Base-by-base conservation (phyloP, 92 coral and sea anemone species). In the Actinostola sp. region DNA sequence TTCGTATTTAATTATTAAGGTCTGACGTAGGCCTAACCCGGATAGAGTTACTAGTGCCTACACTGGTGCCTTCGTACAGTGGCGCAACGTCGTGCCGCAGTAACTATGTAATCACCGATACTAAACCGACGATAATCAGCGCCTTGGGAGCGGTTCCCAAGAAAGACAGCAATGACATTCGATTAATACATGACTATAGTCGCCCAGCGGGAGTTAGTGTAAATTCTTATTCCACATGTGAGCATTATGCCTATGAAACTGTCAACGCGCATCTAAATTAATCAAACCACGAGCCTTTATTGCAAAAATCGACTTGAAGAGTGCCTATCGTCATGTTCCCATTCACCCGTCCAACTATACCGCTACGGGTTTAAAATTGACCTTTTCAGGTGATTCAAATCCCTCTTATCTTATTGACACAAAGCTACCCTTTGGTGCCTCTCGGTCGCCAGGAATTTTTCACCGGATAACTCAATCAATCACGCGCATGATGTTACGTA, bases 331-430 rank as follows among this genome's bases (percentile, higher is more conserved):
- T 8, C 59, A 52, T 19, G 21, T 24, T 17, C 28, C 59, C 29
- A 61, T 75, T 32, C 82, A 70, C 36, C 78, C 88, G 14, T 21
- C 51, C 23, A 77, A 82, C 45, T 66, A 77, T 56, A 36, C 44
- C 35, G 75, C 63, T 1, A 75, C 70, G 10, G 88, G 88, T 1
- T 28, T 80, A 39, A 62, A 80, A 61, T 80, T 72, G 75, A 19
- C 50, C 16, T 60, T 66, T 42, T 1, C 55, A 8, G 63, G 50
- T 36, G 57, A 32, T 27, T 16, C 24, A 10, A 0, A 33, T 16
- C 39, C 55, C 39, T 19, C 69, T 20, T 43, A 31, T 26, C 28
- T 65, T 16, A 23, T 39, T 39, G 45, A 39, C 45, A 39, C 45
- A 39, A 39, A 39, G 14, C 42, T 77, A 54, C 68, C 68, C 3